Evolutionary conservation across 1,140 invertebrate genomes (phyloP).

Genomic region (Sitophilus oryzae): DNA sequence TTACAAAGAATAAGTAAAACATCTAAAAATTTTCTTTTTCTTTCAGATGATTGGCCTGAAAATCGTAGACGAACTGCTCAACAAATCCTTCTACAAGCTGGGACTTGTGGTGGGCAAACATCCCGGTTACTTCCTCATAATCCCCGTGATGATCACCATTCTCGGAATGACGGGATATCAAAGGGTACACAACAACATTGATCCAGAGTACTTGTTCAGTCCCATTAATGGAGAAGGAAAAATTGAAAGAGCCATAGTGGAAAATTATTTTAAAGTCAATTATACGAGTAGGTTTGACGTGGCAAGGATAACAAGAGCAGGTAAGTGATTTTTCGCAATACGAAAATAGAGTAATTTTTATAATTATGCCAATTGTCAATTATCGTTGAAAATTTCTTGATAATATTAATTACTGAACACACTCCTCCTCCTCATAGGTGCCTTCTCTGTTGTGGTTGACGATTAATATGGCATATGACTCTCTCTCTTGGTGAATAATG

Average conservation of each 20-base stretch:
- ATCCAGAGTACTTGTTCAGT: conserved; percentile 88
- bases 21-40: conserved; percentile 51
- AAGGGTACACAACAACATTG: conserved; percentile 79
- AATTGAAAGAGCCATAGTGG: conserved; percentile 73
- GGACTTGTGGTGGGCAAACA: conserved; percentile 72
- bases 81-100: conserved; percentile 74
- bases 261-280: conserved; percentile 82
- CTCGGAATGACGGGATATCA: conserved; percentile 83
- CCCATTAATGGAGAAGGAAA: conserved; percentile 79
- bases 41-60: conserved; percentile 71
- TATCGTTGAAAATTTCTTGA: no score
- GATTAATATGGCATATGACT: no score
- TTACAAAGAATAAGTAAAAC: no score
- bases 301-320: conserved; percentile 77
- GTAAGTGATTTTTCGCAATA: conserved; percentile 49
- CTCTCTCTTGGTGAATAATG: no score
- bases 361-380: no score
- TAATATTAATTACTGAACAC: no score
- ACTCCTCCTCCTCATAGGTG: no score
- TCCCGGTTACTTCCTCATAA: conserved; percentile 83
- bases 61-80: conserved; percentile 70
- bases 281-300: conserved; percentile 79
- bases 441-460: no score
- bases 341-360: no score
- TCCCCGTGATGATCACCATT: conserved; percentile 72